A percentile compares a stretch with the other conserved stretches of the same genome.
These are phyloP conservation scores for Channa striata DNA, from an alignment of 2,797 vertebrate genomes.

Conservation along the genomic window DNA sequence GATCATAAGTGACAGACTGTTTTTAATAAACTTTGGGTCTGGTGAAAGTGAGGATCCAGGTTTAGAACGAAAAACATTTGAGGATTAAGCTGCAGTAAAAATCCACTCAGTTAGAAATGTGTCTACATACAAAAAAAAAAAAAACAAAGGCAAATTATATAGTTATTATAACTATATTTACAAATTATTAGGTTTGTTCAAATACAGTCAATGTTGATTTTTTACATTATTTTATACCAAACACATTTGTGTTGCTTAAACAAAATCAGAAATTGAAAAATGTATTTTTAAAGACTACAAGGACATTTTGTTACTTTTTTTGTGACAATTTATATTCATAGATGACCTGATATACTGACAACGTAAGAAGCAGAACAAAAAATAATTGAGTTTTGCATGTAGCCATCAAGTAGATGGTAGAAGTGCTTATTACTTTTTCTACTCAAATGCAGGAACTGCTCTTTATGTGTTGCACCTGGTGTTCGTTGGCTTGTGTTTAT, in stretches of 20 bases:
- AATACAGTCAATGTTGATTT: no score
- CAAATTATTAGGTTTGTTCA: no score
- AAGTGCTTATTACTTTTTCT: background rate
- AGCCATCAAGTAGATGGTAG: background rate
- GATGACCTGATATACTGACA: background rate
- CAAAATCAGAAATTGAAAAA: background rate
- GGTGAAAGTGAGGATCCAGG: background rate
- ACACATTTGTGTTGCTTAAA: background rate
- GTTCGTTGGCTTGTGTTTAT: background rate
- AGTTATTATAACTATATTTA: no score
- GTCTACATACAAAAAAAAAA: no score
- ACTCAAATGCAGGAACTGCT: constrained; percentile 5
- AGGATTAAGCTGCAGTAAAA: background rate
- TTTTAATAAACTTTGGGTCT: background rate
- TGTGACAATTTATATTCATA: background rate
- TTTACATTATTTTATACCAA: no score
- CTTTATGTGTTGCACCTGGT: constrained; percentile 3
- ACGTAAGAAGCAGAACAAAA: background rate
- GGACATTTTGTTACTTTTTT: background rate
- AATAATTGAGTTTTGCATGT: background rate
- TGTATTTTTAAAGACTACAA: background rate
- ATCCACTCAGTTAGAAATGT: background rate
- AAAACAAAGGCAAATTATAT: no score
- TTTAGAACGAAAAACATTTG: background rate
- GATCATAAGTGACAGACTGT: background rate